Conservation (phyloP, 2,113 vertebrate genomes). For the Hydropotes inermis region DNA sequence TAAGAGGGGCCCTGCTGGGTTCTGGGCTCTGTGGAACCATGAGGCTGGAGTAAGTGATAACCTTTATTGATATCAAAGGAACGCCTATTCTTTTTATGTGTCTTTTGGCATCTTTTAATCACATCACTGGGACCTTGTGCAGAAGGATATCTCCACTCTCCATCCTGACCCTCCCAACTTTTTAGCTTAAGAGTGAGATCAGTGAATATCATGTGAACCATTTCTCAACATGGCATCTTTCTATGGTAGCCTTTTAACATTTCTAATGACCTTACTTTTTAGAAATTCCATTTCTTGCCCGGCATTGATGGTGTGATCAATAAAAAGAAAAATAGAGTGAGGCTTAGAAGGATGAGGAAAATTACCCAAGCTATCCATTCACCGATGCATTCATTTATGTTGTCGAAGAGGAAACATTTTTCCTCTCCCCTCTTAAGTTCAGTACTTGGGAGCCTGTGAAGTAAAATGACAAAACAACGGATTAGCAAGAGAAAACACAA, state of each 20-base stretch:
- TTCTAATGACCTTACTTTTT: neutral
- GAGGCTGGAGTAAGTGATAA: neutral
- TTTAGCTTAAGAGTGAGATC: neutral
- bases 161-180: neutral
- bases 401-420: neutral
- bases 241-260: conserved; percentile 1
- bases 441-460: neutral
- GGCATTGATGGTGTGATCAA: neutral
- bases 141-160: neutral
- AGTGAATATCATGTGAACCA: neutral
- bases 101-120: neutral
- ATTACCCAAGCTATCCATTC: conserved; percentile 7
- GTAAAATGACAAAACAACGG: conserved; percentile 14
- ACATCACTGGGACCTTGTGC: neutral
- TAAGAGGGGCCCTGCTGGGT: neutral
- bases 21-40: neutral
- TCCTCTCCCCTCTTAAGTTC: neutral
- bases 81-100: neutral
- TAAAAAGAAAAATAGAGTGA: conserved; percentile 22
- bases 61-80: neutral
- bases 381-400: conserved; percentile 11
- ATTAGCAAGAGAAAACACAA: conserved; percentile 9
- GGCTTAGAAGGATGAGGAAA: conserved; percentile 27
- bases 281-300: conserved; percentile 32
- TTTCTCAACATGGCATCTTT: neutral